These are phyloP conservation scores for Phrixothrix hirtus DNA, from an alignment of 2,888 invertebrate genomes.

Conservation along the genomic window DNA sequence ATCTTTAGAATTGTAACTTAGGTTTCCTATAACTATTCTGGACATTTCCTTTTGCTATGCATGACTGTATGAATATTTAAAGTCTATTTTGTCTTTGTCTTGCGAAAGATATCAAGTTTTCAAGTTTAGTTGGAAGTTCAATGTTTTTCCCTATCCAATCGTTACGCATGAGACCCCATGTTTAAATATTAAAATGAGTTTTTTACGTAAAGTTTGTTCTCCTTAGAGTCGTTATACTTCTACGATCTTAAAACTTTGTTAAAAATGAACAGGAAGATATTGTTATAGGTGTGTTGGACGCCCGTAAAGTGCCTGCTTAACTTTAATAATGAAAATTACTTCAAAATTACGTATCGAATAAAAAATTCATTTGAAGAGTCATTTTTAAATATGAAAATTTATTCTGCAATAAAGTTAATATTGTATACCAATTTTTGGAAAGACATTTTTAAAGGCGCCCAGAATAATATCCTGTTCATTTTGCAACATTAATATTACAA, in stretches of 20 bases:
- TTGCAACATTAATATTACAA: too few species aligned
- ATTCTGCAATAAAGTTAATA: not conserved
- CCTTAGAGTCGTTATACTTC: constrained; percentile 20
- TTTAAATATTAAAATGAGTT: constrained; percentile 53
- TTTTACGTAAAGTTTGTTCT: constrained; percentile 30
- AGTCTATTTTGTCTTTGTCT: constrained; percentile 36
- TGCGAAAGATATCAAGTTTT: constrained; percentile 19
- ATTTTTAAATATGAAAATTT: not conserved
- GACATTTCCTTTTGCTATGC: constrained; percentile 39
- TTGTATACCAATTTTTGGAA: not conserved
- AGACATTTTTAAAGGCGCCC: too few species aligned
- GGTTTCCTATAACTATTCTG: constrained; percentile 18
- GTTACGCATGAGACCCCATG: constrained; percentile 52
- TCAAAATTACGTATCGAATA: not conserved
- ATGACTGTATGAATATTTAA: constrained; percentile 46
- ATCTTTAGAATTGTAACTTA: constrained; percentile 23
- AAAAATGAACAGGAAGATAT: constrained; percentile 17
- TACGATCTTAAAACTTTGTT: constrained; percentile 22
- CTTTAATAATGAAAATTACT: not conserved
- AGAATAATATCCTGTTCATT: too few species aligned
- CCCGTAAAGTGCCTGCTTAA: not conserved
- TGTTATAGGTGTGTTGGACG: constrained; percentile 4
- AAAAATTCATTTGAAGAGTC: not conserved
- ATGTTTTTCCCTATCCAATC: constrained; percentile 49
- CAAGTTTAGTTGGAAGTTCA: constrained; percentile 26